Evolutionary conservation across 1,140 invertebrate genomes (phyloP).

Genomic region (Drosophila sproati): DNA sequence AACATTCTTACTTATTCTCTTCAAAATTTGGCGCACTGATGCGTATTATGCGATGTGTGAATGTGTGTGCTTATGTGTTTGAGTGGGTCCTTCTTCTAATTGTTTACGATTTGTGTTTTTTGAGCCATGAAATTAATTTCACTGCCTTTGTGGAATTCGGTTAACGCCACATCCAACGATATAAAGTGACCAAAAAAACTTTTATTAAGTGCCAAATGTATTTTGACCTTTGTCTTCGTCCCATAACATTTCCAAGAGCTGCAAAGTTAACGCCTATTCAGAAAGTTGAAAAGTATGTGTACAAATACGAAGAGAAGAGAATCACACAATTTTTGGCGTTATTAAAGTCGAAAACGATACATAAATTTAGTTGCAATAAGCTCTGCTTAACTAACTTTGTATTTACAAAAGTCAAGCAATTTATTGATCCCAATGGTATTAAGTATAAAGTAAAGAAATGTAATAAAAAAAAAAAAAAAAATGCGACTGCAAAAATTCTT

Average conservation of each 20-base stretch:
- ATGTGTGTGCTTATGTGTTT: slow-evolving; percentile 10
- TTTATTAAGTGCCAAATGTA: slow-evolving; percentile 25
- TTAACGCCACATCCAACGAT: slow-evolving; percentile 14
- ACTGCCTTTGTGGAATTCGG: slow-evolving; percentile 24
- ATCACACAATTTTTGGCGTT: not conserved
- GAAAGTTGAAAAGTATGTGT: not conserved
- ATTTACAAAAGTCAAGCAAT: no score
- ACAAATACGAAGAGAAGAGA: not conserved
- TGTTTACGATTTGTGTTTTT: slow-evolving; percentile 72
- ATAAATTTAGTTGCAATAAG: not conserved
- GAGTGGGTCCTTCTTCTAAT: slow-evolving; percentile 42
- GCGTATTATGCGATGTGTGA: not conserved
- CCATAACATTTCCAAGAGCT: not conserved
- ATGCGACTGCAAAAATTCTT: no score
- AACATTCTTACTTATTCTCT: slow-evolving; percentile 8
- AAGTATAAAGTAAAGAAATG: no score
- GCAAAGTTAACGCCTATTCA: slow-evolving; percentile 10
- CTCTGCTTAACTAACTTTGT: not conserved
- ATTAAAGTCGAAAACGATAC: slow-evolving; percentile 1
- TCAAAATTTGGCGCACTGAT: not conserved
- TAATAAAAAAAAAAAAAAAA: no score
- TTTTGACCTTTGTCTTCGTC: slow-evolving; percentile 15
- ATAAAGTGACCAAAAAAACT: slow-evolving; percentile 22
- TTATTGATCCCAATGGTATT: no score
- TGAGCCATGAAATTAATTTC: slow-evolving; percentile 79